Conservation (phyloP, 2,113 vertebrate species). For the Gasterosteus nipponicus region DNA sequence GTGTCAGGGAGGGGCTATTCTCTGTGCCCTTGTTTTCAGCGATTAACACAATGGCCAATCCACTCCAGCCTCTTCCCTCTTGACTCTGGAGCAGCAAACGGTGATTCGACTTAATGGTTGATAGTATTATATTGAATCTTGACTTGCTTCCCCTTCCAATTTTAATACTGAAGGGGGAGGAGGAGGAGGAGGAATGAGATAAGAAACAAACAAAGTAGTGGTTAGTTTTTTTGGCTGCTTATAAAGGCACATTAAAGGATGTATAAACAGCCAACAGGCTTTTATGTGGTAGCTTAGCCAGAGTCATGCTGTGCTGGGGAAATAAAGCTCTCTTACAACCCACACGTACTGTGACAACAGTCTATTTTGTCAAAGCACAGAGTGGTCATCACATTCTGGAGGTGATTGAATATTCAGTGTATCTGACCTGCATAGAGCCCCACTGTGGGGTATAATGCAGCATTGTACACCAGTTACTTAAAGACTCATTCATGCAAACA, state of each 20-base stretch:
- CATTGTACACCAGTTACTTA: constrained; percentile 79
- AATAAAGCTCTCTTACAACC: constrained; percentile 66
- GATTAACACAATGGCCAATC: constrained; percentile 39
- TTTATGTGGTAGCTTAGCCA: constrained; percentile 46
- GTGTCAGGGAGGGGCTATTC: constrained; percentile 42
- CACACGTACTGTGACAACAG: constrained; percentile 70
- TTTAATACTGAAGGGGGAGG: constrained; percentile 28
- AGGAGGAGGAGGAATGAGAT: constrained; percentile 22
- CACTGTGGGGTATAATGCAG: constrained; percentile 79
- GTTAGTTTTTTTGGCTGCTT: constrained; percentile 39
- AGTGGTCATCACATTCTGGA: constrained; percentile 29
- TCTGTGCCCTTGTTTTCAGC: constrained; percentile 45
- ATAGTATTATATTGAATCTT: constrained; percentile 29
- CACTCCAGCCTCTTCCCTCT: constrained; percentile 19
- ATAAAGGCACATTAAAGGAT: constrained; percentile 53
- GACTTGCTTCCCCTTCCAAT: constrained; percentile 24
- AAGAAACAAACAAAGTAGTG: constrained; percentile 39
- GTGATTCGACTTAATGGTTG: constrained; percentile 20
- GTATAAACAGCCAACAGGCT: constrained; percentile 60
- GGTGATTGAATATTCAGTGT: constrained; percentile 31
- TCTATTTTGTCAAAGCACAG: constrained; percentile 51
- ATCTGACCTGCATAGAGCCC: constrained; percentile 79
- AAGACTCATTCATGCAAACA: constrained; percentile 80
- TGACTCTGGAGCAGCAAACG: constrained; percentile 24
- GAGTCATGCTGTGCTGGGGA: constrained; percentile 52